Conservation (phyloP, 2,888 invertebrate species). For the Caenorhabditis drosophilae region DNA sequence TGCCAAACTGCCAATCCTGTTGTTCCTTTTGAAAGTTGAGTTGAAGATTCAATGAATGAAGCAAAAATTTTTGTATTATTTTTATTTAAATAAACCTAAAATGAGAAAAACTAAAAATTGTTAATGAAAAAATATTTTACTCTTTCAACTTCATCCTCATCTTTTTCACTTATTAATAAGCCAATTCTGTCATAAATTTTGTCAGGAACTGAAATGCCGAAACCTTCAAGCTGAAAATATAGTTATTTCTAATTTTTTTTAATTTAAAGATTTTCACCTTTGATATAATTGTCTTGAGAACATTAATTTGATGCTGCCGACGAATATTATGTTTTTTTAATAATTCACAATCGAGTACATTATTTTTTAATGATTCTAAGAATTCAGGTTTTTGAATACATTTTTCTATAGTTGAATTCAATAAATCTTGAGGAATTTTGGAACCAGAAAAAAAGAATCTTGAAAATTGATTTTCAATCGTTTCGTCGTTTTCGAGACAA, state of each 20-base stretch:
- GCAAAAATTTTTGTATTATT: slow-evolving; percentile 7
- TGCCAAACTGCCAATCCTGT: slow-evolving; percentile 63
- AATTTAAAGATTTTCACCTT: slow-evolving; percentile 7
- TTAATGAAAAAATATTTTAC: slow-evolving; percentile 3
- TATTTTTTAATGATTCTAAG: slow-evolving; percentile 4
- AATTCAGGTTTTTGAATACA: slow-evolving; percentile 3
- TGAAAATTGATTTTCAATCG: slow-evolving; percentile 13
- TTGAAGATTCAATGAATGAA: slow-evolving; percentile 35
- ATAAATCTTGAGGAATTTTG: slow-evolving; percentile 23
- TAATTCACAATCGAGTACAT: slow-evolving; percentile 18
- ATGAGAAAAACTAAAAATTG: not conserved
- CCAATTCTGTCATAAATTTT: slow-evolving; percentile 30
- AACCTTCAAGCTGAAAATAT: slow-evolving; percentile 13
- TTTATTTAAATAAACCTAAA: slow-evolving; percentile 18
- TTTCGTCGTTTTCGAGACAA: slow-evolving; percentile 38
- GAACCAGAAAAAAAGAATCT: slow-evolving; percentile 25
- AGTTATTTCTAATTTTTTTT: not conserved
- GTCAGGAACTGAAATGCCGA: slow-evolving; percentile 14
- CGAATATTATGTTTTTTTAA: slow-evolving; percentile 21
- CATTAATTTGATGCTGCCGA: slow-evolving; percentile 23
- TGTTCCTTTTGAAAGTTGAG: slow-evolving; percentile 59
- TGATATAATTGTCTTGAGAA: slow-evolving; percentile 26
- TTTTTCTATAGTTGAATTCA: slow-evolving; percentile 3
- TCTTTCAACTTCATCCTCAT: slow-evolving; percentile 26
- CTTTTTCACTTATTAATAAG: slow-evolving; percentile 15